Conservation (phyloP, 2,113 vertebrate genomes). For the Telmatochromis sp. region DNA sequence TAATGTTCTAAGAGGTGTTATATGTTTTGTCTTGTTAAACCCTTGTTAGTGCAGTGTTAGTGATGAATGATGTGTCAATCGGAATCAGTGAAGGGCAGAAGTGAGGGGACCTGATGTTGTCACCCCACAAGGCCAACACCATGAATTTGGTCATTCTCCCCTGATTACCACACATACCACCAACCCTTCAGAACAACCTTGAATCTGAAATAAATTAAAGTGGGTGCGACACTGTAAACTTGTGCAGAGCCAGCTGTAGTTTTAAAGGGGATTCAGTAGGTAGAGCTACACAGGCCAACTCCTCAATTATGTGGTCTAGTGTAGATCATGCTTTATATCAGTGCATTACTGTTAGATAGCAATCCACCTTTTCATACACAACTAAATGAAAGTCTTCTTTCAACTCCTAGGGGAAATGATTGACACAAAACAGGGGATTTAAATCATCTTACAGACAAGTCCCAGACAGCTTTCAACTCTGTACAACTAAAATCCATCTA, state of each 20-base stretch:
- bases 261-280: not conserved
- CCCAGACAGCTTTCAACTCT: not conserved
- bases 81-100: not conserved
- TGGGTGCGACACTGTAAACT: not conserved
- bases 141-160: not conserved
- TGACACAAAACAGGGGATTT: not conserved
- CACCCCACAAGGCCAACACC: not conserved
- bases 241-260: not conserved
- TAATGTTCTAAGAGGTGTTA: constrained; percentile 16
- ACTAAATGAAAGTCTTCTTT: not conserved
- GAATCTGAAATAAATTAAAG: not conserved
- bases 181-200: not conserved
- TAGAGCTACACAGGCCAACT: not conserved
- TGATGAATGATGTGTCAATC: constrained; percentile 1
- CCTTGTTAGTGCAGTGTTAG: not conserved
- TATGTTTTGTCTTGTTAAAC: constrained; percentile 35
- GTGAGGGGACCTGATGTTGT: not conserved
- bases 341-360: not conserved
- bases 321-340: not conserved
- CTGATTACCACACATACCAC: not conserved
- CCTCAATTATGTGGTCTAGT: not conserved
- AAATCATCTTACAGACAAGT: not conserved
- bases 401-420: not conserved
- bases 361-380: not conserved
- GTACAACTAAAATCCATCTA: not conserved